Evolutionary conservation across 1,140 invertebrate species (phyloP), one percentile per base, ranked within the genome.

Genomic region (Drosophila pseudoananassae): DNA sequence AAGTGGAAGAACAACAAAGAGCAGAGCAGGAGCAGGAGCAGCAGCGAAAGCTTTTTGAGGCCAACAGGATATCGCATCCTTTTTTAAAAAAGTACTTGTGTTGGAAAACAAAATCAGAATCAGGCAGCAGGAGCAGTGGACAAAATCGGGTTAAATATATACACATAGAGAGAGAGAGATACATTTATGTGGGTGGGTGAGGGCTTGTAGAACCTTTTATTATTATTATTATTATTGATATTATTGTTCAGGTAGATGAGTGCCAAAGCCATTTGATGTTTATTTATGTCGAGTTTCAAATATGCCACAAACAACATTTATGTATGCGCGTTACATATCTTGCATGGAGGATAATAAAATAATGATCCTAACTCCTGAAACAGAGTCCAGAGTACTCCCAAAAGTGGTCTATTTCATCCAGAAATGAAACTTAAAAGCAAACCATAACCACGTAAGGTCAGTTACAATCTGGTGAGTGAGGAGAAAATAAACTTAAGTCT

Each of bases 271-370:
- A 72, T 76, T 81, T 76, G 61, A 57, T 78, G 55, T 77, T 55
- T 51, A 58, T 66, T 50, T 40, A 66, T 66, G 58, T 51, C 50
- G 58, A 54, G 20, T 47, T 58, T 72, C 68, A 20, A 53, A 59
- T 66, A 53, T 58, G 72, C 76, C 80, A 84, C 68, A 79, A 77
- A 80, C 81, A 85, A 84, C 77, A 84, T 80, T 80, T 84, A 79
- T 73, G 59, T 83, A 84, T 83, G 70, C 63, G 25, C 64, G 15
- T 63, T 55, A 54, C 36, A 72, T 73, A 61, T 53, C 49, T 72
- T 63, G 50, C 70, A 52, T 43, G 45, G 27, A 61, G 51, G 9
- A 71, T 14, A 77, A 45, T 46, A 20, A 63, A 8, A 61, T 33
- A 14, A 53, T 23, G 52, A 17, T 20, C 43, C 43, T 17, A 20